Conservation (phyloP, 2,888 invertebrate genomes). For the Glyphotaelius pellucidus region DNA sequence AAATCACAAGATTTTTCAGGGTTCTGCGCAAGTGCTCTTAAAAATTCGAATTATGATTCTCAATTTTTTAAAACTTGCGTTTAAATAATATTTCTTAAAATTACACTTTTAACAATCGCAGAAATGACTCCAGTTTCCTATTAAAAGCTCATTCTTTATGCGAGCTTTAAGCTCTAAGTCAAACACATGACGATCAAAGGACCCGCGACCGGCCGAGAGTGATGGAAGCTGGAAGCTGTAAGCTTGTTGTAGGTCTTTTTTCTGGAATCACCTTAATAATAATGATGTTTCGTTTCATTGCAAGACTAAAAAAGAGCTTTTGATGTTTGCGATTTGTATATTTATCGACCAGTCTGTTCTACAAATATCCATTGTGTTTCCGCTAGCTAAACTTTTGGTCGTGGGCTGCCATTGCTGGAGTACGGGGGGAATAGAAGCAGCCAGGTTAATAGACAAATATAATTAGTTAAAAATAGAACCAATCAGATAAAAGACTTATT, state of each 20-base stretch:
- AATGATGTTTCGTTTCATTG: slow-evolving; percentile 43
- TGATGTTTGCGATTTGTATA: slow-evolving; percentile 23
- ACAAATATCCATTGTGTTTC: slow-evolving; percentile 17
- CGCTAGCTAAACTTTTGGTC: neutral
- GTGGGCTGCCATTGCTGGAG: neutral
- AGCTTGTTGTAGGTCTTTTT: neutral
- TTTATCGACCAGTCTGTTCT: slow-evolving; percentile 14
- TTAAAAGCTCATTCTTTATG: neutral
- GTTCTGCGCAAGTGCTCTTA: too few species aligned
- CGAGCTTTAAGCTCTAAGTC: neutral
- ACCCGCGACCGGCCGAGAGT: neutral
- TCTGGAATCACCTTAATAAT: slow-evolving; percentile 21
- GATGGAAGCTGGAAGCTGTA: slow-evolving; percentile 11
- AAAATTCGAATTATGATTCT: neutral
- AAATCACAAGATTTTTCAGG: too few species aligned
- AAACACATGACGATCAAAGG: neutral
- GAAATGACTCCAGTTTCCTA: neutral
- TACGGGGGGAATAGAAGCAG: neutral
- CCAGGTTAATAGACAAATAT: neutral
- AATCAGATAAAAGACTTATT: too few species aligned
- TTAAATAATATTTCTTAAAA: neutral
- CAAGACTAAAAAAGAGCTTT: slow-evolving; percentile 21
- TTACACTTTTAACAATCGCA: neutral
- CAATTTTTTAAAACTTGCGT: neutral
- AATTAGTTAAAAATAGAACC: neutral